These are phyloP conservation scores for Amblyraja radiata DNA, from an alignment of 2,797 vertebrate genomes.

Conservation along the genomic window DNA sequence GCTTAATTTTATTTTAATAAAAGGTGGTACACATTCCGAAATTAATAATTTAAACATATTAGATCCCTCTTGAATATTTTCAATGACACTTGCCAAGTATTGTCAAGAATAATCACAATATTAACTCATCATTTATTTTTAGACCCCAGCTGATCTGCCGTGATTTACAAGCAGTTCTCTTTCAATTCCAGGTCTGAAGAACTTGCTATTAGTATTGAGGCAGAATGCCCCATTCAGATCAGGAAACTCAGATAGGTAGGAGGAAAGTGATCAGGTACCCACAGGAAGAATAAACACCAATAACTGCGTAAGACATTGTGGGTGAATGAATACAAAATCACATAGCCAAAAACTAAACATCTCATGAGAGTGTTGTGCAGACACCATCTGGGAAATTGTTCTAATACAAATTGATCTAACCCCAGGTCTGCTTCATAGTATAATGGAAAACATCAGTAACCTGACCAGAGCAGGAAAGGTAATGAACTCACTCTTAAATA, in stretches of 20 bases:
- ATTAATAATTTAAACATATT: background rate
- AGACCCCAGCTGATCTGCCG: background rate
- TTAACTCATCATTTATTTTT: background rate
- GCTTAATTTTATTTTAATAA: background rate
- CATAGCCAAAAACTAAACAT: background rate
- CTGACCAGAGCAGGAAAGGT: background rate
- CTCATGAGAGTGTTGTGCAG: background rate
- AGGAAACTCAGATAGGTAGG: background rate
- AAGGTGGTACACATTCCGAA: background rate
- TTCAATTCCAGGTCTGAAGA: constrained; percentile 5
- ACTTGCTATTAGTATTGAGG: background rate
- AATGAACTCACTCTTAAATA: background rate
- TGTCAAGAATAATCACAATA: background rate
- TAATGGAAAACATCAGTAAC: background rate
- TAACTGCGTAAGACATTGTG: background rate
- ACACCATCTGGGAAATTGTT: background rate
- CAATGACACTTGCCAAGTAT: background rate
- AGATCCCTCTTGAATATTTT: no score
- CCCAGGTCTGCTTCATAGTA: background rate
- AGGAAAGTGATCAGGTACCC: background rate
- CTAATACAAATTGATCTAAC: background rate
- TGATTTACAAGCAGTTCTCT: background rate
- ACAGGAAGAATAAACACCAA: background rate
- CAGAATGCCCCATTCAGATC: background rate
- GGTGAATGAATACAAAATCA: background rate